Conservation (phyloP, 2,113 vertebrate genomes). For the Genyomyrus donnyi region DNA sequence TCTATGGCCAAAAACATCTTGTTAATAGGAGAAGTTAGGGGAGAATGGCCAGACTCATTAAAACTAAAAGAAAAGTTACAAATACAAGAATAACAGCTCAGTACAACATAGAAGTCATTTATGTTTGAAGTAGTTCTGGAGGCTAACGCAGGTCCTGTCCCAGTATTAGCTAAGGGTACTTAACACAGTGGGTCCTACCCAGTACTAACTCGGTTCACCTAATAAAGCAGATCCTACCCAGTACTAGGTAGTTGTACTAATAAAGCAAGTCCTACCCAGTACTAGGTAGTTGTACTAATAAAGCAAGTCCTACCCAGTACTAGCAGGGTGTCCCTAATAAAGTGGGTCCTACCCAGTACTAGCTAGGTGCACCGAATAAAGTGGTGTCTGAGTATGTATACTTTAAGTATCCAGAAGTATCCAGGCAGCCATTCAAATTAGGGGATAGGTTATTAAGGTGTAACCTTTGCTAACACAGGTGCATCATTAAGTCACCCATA, state of each 20-base stretch:
- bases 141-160: background rate
- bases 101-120: background rate
- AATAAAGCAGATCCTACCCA: background rate
- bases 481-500: background rate
- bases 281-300: background rate
- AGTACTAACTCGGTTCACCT: background rate
- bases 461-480: background rate
- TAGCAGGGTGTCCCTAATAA: background rate
- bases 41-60: background rate
- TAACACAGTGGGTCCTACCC: background rate
- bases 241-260: background rate
- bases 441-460: background rate
- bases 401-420: background rate
- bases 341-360: background rate
- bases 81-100: background rate
- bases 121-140: background rate
- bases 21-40: background rate
- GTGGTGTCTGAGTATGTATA: background rate
- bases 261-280: background rate
- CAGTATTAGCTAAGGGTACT: background rate
- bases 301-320: background rate
- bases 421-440: background rate
- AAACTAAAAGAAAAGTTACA: background rate
- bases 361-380: background rate
- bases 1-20: background rate